Evolutionary conservation across 1,140 invertebrate genomes (phyloP).

Genomic region (Leptinotarsa lineolata): DNA sequence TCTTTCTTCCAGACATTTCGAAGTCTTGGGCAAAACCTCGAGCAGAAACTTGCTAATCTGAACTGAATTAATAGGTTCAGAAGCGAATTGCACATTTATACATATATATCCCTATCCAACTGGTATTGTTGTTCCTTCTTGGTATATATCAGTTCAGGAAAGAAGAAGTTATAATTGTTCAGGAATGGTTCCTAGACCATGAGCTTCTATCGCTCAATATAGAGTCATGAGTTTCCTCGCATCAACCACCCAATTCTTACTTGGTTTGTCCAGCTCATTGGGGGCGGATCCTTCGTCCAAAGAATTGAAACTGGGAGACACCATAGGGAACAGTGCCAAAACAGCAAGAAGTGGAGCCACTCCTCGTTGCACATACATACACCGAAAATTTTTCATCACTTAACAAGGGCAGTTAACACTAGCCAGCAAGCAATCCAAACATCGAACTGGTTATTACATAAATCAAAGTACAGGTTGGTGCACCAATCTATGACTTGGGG

Average conservation of each 20-base stretch:
- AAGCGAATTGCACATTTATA: too few relatives aligned
- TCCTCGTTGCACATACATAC: conserved; percentile 37
- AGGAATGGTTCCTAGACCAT: too few relatives aligned
- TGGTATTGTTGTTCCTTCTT: too few relatives aligned
- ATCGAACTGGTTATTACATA: background rate
- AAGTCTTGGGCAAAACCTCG: too few relatives aligned
- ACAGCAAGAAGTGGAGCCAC: conserved; percentile 32
- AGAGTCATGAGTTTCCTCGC: background rate
- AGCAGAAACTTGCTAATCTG: too few relatives aligned
- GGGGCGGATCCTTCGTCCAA: conserved; percentile 40
- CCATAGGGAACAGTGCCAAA: conserved; percentile 38
- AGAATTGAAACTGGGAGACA: conserved; percentile 39
- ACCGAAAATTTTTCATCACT: background rate
- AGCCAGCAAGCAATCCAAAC: conserved; percentile 11
- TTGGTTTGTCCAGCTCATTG: conserved; percentile 45
- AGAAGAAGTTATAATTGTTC: too few relatives aligned
- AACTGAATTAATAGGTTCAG: too few relatives aligned
- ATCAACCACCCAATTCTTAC: conserved; percentile 30
- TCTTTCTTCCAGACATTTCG: too few relatives aligned
- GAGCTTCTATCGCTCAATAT: too few relatives aligned
- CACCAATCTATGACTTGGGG: background rate
- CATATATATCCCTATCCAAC: too few relatives aligned
- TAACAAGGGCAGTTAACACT: background rate
- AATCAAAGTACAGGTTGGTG: background rate
- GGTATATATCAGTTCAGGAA: too few relatives aligned